Base-by-base conservation (phyloP, 1,140 invertebrate species). In the Mycetomoellerius zeteki region DNA sequence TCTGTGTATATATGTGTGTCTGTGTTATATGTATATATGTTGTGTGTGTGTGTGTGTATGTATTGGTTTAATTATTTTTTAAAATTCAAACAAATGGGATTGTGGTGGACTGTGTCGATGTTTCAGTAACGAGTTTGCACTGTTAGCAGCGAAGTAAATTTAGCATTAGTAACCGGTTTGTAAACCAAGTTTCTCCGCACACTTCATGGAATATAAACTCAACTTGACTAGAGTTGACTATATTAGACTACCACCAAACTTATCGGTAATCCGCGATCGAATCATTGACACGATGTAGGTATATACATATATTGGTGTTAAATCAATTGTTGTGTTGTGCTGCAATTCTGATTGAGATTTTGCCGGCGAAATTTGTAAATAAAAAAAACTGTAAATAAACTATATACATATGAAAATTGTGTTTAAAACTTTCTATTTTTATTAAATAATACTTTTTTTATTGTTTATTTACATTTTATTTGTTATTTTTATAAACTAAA, bases 151-250 rank as follows among this genome's bases (percentile, higher is more conserved):
- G 24, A 84, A 84, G 80, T 84, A 84, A 84, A 84, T 84, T 84
- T 50, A 73, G 54, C 69, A 84, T 84, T 84, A 73, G 67, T 84
- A 75, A 84, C 80, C 54, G 80, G 54, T 84, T 84, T 50, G 80
- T 54, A 37, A 84, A 75, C 54, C 69, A 73, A 84, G 69, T 84
- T 84, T 33, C 80, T 24, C 54, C 37, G 14, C 65, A 58, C 24
- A 60, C 54, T 73, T 75, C 69, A 43, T 75, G 37, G 69, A 60
- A 47, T 75, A 58, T 75, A 84, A 84, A 84, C 80, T 73, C 33
- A 56, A 65, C 50, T 65, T 60, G 56, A 75, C 80, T 84, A 60
- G 69, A 84, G 64, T 81, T 81, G 77, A 37, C 50, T 71, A 54
- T 52, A 82, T 37, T 47, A 37, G 69, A 84, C 69, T 60, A 60